Conservation (phyloP, 2,113 vertebrate genomes). For the Reinhardtius hippoglossoides region DNA sequence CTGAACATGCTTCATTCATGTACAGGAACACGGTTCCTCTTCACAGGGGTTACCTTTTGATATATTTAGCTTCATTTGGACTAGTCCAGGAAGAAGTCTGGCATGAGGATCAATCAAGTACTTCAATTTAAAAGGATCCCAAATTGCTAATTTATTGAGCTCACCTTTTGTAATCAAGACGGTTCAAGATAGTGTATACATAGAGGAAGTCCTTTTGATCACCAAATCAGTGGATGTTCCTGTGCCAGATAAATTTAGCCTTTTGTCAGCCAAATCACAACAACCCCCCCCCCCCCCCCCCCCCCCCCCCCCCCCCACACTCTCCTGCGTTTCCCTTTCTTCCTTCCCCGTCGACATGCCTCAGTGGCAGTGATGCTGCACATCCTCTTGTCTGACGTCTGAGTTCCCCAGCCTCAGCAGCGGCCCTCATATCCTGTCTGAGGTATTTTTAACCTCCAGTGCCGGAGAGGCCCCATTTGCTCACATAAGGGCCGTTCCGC, state of each 20-base stretch:
- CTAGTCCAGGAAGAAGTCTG: not conserved
- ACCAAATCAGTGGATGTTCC: slow-evolving; percentile 1
- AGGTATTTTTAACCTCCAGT: slow-evolving; percentile 71
- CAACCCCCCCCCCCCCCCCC: not conserved
- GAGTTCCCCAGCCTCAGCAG: slow-evolving; percentile 61
- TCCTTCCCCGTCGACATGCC: slow-evolving; percentile 57
- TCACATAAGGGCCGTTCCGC: slow-evolving; percentile 37
- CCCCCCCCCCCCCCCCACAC: slow-evolving; percentile 10
- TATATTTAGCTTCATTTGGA: not conserved
- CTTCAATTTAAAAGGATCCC: not conserved
- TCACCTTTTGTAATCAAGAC: not conserved
- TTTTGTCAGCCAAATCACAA: slow-evolving; percentile 43
- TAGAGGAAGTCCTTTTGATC: not conserved
- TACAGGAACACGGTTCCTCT: no score
- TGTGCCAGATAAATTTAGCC: slow-evolving; percentile 48
- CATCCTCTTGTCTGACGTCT: slow-evolving; percentile 73
- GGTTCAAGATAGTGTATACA: not conserved
- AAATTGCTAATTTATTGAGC: not conserved
- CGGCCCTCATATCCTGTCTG: slow-evolving; percentile 73
- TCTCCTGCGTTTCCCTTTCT: slow-evolving; percentile 29
- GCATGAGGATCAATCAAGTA: not conserved
- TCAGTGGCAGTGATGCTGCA: slow-evolving; percentile 64
- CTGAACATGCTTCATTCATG: no score
- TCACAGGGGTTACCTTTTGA: no score
- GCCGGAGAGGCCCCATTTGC: slow-evolving; percentile 51